These are phyloP conservation scores for Nomia melanderi DNA, from an alignment of 1,140 invertebrate species.

Conservation along the genomic window DNA sequence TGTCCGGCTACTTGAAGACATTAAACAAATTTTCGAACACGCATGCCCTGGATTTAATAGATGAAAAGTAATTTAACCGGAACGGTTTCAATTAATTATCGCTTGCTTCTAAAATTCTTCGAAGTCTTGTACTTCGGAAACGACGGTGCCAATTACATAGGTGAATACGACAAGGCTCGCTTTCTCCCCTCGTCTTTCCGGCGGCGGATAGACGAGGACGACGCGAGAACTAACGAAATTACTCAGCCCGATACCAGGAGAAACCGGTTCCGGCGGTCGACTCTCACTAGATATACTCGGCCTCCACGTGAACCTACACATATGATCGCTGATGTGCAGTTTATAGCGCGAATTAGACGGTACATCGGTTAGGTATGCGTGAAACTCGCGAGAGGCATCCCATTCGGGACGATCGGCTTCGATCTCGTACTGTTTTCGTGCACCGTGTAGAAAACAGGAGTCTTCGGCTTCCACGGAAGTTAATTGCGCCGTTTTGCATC, in stretches of 20 bases:
- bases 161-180: not conserved
- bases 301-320: constrained; percentile 20
- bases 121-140: not conserved
- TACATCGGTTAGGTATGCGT: constrained; percentile 13
- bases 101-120: not conserved
- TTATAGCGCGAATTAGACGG: constrained; percentile 26
- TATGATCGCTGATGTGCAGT: constrained; percentile 33
- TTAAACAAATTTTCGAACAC: no score
- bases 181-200: constrained; percentile 16
- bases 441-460: not conserved
- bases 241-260: constrained; percentile 56
- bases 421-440: not conserved
- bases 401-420: not conserved
- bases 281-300: constrained; percentile 47
- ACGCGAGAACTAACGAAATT: constrained; percentile 45
- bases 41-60: no score
- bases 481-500: no score
- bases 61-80: not conserved
- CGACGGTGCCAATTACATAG: not conserved
- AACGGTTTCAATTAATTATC: not conserved
- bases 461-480: no score
- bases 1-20: no score
- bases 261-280: constrained; percentile 58
- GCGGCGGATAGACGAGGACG: constrained; percentile 10
- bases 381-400: constrained; percentile 11